Evolutionary conservation across 2,888 invertebrate species (phyloP), one percentile per base, ranked within the genome.

Genomic region (Tetragonula carbonaria): DNA sequence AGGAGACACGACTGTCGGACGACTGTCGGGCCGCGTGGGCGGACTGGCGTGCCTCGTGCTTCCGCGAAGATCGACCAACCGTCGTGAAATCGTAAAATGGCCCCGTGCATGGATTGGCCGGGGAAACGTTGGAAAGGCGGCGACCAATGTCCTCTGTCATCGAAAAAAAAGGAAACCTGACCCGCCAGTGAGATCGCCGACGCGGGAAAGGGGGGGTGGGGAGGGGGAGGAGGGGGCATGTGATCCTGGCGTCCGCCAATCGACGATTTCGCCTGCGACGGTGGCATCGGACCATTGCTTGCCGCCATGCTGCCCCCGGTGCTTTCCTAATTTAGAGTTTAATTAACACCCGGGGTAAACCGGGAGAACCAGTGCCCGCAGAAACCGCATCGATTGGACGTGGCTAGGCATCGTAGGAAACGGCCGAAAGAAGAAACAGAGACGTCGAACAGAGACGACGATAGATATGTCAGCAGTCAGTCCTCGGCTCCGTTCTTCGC

Each of bases 401-500:
- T 8, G 45, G 80, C 74, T 80, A 74, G 76, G 33, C 87, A 38
- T 77, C 82, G 78, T 51, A 55, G 66, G 8, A 45, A 45, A 45
- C 63, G 78, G 86, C 80, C 81, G 73, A 23, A 23, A 88, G 81
- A 87, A 72, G 78, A 86, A 78, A 82, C 77, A 74, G 73, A 71
- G 73, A 71, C 76, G 82, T 68, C 63, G 84, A 78, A 90, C 86
- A 87, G 87, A 92, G 90, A 90, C 86, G 89, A 87, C 84, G 89
- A 23, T 23, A 23, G 23, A 88, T 89, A 88, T 88, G 86, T 83
- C 85, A 87, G 78, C 87, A 81, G 83, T 86, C 90, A 86, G 89
- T 86, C 86, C 78, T 82, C 80, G 63, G 72, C 83, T 82, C 86
- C 89, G 45, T 45, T 90, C 90, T 92, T 93, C 93, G 86, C 92